phyloP scores from a whole-genome alignment of 1,140 invertebrate species.

The Leptopilina boulardi region DNA sequence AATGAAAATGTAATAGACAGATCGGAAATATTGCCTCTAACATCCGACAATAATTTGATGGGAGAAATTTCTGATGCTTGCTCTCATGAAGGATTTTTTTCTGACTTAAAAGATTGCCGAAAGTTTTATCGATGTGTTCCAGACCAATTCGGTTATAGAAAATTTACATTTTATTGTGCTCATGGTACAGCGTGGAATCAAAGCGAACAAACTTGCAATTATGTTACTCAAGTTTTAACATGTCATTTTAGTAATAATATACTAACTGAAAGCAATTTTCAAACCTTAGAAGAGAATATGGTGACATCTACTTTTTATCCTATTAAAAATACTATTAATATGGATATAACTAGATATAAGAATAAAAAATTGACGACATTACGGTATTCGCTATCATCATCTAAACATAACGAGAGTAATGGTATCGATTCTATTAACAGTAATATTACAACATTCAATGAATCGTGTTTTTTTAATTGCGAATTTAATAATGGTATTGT shows the following conservation, averaged over 20 bases:
- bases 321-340: too few relatives aligned
- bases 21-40: too few relatives aligned
- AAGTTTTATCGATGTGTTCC: constrained; percentile 88
- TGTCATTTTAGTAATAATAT: constrained; percentile 54
- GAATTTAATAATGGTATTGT: constrained; percentile 61
- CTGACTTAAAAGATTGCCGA: constrained; percentile 82
- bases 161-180: constrained; percentile 83
- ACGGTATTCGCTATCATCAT: not conserved
- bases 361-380: too few relatives aligned
- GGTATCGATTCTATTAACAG: not conserved
- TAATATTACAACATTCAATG: constrained; percentile 37
- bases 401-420: not conserved
- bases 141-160: constrained; percentile 77
- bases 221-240: constrained; percentile 78
- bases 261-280: constrained; percentile 38
- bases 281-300: not conserved
- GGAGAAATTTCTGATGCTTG: constrained; percentile 56
- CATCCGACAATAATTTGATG: too few relatives aligned
- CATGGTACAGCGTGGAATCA: constrained; percentile 85
- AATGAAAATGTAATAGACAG: too few relatives aligned
- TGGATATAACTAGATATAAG: too few relatives aligned
- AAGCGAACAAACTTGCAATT: constrained; percentile 80
- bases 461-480: constrained; percentile 48
- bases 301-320: too few relatives aligned
- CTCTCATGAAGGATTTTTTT: constrained; percentile 81